These are phyloP conservation scores for Pteronura brasiliensis DNA, from an alignment of 2,113 vertebrate species.

Conservation along the genomic window DNA sequence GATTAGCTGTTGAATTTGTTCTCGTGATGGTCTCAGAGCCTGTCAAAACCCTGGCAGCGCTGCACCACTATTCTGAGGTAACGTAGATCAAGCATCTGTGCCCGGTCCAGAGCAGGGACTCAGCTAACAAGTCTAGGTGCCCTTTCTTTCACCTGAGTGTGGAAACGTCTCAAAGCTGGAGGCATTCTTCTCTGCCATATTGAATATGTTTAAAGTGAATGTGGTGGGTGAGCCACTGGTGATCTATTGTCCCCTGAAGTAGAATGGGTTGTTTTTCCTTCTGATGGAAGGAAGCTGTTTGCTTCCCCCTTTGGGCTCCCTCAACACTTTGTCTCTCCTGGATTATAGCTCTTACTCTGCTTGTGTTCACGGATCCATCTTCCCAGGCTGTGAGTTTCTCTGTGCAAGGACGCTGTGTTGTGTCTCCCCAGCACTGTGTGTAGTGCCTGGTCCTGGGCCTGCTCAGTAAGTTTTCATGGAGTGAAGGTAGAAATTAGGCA, in stretches of 20 bases:
- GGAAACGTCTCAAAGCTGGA: neutral
- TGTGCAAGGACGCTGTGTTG: neutral
- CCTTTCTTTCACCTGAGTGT: neutral
- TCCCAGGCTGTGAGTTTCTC: neutral
- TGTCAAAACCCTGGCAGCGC: neutral
- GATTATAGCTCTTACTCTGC: neutral
- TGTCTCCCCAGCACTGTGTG: neutral
- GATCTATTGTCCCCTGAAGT: neutral
- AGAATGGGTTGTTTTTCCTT: neutral
- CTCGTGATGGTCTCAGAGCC: neutral
- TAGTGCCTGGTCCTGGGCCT: neutral
- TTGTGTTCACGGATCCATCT: neutral
- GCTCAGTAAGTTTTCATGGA: neutral
- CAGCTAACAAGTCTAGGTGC: neutral
- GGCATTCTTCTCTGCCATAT: neutral
- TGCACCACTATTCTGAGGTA: neutral
- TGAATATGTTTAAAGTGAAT: neutral
- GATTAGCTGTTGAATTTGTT: neutral
- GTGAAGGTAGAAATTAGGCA: neutral
- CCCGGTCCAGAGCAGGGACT: neutral
- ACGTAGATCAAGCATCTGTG: neutral
- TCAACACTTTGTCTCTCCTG: neutral
- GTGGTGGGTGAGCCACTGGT: neutral
- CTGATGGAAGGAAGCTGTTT: neutral
- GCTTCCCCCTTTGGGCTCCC: neutral